Evolutionary conservation across 2,888 invertebrate genomes (phyloP).

Genomic region (Mongoloraphidia duomilia): DNA sequence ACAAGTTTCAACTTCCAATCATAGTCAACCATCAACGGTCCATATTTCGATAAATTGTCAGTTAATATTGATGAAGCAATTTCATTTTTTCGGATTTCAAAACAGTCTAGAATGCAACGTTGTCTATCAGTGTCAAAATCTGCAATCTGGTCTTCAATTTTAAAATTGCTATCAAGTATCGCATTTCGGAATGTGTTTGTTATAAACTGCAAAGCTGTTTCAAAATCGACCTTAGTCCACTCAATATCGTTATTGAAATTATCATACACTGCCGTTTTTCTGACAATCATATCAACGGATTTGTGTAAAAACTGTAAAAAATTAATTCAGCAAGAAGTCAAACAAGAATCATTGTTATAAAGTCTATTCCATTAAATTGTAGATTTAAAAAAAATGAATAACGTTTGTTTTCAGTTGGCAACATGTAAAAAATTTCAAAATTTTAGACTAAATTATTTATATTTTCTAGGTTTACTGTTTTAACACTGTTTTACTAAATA

Average conservation of each 20-base stretch:
- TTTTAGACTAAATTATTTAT: no score
- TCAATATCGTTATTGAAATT: slow-evolving; percentile 24
- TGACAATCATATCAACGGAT: slow-evolving; percentile 23
- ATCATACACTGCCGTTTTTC: slow-evolving; percentile 18
- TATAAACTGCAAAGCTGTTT: slow-evolving; percentile 19
- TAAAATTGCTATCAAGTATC: slow-evolving; percentile 13
- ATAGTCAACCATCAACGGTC: slow-evolving; percentile 29
- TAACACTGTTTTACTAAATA: no score
- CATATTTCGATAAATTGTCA: slow-evolving; percentile 23
- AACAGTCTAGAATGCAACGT: slow-evolving; percentile 21
- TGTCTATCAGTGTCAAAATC: slow-evolving; percentile 15
- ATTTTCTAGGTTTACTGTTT: no score
- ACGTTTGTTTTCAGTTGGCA: no score
- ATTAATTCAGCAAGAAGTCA: slow-evolving; percentile 4
- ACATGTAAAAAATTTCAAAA: no score
- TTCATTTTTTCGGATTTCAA: slow-evolving; percentile 22
- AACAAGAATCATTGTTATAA: no score
- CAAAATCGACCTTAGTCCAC: slow-evolving; percentile 24
- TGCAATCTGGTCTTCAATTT: slow-evolving; percentile 13
- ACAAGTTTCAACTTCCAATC: slow-evolving; percentile 40
- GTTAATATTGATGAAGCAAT: slow-evolving; percentile 22
- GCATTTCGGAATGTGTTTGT: slow-evolving; percentile 22
- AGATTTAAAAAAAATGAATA: no score
- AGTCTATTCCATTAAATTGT: no score
- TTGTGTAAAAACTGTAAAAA: slow-evolving; percentile 27